phyloP scores from a whole-genome alignment of 2,888 invertebrate species.

The Dusona sp. region DNA sequence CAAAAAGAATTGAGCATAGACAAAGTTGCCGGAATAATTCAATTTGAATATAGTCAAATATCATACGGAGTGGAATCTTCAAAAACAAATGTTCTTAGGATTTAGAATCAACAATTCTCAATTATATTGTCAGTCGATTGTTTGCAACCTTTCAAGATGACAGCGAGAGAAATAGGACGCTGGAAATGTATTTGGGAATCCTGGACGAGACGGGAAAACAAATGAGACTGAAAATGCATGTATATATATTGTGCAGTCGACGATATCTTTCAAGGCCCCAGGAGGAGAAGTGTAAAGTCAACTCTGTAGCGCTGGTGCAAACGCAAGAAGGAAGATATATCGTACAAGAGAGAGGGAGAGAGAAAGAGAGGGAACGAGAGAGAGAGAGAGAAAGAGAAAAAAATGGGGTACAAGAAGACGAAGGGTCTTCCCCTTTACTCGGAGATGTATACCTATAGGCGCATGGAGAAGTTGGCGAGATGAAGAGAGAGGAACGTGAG shows the following conservation, averaged over 20 bases:
- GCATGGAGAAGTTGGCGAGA: constrained; percentile 62
- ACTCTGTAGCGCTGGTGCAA: constrained; percentile 70
- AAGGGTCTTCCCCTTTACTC: constrained; percentile 78
- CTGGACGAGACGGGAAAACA: constrained; percentile 45
- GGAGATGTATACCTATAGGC: constrained; percentile 75
- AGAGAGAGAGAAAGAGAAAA: constrained; percentile 63
- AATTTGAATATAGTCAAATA: not conserved
- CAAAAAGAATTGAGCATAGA: not conserved
- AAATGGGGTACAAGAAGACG: constrained; percentile 75
- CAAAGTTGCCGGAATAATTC: not conserved
- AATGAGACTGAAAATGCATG: constrained; percentile 35
- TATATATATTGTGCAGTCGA: constrained; percentile 19
- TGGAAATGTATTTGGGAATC: constrained; percentile 41
- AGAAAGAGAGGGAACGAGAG: constrained; percentile 66
- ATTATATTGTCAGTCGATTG: not conserved
- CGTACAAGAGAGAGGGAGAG: constrained; percentile 31
- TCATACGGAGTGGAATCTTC: not conserved
- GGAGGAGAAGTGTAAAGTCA: constrained; percentile 80
- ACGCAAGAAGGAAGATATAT: constrained; percentile 52
- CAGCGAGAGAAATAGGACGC: not conserved
- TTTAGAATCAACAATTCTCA: not conserved
- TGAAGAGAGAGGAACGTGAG: constrained; percentile 49
- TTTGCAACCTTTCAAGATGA: not conserved
- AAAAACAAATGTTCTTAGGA: not conserved
- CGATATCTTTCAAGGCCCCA: constrained; percentile 67